phyloP scores from a whole-genome alignment of 1,140 invertebrate species.

The Ceratoteleas bidentatus region DNA sequence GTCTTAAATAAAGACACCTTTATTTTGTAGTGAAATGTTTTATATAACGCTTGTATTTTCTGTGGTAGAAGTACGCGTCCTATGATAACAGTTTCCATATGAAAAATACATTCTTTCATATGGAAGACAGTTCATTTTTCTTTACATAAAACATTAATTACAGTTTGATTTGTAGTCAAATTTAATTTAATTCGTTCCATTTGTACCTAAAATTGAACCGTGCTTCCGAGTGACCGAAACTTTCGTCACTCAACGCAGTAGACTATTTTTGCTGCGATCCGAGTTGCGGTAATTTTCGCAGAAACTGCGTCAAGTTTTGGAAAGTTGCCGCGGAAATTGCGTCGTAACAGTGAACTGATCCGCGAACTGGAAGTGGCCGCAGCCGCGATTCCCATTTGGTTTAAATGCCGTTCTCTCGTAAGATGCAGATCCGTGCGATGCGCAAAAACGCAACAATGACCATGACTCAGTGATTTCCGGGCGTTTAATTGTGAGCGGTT shows the following conservation, averaged over 20 bases:
- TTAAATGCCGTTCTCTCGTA: conserved; percentile 27
- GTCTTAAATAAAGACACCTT: too few relatives aligned
- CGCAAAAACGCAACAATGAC: conserved; percentile 1
- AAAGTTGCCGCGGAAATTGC: conserved; percentile 41
- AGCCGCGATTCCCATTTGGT: conserved; percentile 43
- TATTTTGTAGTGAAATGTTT: too few relatives aligned
- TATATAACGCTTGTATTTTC: too few relatives aligned
- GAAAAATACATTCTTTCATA: too few relatives aligned
- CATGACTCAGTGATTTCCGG: background rate
- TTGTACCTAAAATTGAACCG: too few relatives aligned
- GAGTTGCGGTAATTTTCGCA: conserved; percentile 8
- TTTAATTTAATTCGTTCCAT: too few relatives aligned
- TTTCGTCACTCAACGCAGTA: background rate
- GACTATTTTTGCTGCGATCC: background rate
- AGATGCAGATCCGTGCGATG: conserved; percentile 1
- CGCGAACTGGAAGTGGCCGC: conserved; percentile 33
- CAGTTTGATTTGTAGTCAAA: too few relatives aligned
- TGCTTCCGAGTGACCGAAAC: background rate
- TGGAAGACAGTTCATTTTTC: too few relatives aligned
- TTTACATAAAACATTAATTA: too few relatives aligned
- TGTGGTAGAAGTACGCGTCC: too few relatives aligned
- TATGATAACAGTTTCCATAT: too few relatives aligned
- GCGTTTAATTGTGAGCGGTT: background rate
- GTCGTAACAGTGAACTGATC: conserved; percentile 46
- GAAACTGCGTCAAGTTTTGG: conserved; percentile 37